These are phyloP conservation scores for Brachionus koreanus DNA, from an alignment of 1,140 invertebrate genomes.

Conservation along the genomic window DNA sequence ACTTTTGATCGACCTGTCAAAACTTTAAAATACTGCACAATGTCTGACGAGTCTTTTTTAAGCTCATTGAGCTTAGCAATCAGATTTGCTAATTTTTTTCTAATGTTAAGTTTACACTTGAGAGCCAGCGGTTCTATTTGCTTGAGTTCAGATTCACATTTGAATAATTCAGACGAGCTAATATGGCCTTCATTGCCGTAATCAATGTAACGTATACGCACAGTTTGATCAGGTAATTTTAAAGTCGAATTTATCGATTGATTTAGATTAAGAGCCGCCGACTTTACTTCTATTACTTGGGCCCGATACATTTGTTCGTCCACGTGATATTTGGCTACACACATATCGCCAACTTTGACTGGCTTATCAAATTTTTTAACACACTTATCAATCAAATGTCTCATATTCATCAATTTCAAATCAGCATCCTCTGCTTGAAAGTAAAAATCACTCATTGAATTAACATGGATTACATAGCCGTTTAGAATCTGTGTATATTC, in stretches of 20 bases:
- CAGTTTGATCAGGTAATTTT: not conserved
- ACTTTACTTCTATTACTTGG: not conserved
- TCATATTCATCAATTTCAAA: conserved; percentile 33
- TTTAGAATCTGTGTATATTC: not conserved
- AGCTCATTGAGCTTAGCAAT: not conserved
- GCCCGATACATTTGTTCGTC: conserved; percentile 23
- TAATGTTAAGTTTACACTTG: not conserved
- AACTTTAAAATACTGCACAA: conserved; percentile 18
- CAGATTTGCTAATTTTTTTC: not conserved
- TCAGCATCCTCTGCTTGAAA: conserved; percentile 29
- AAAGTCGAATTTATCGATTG: conserved; percentile 1
- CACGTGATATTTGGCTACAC: not conserved
- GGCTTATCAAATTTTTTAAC: not conserved
- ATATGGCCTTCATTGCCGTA: conserved; percentile 25
- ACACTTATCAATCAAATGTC: conserved; percentile 17
- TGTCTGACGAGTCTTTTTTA: not conserved
- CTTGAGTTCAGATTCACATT: not conserved
- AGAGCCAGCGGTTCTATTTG: not conserved
- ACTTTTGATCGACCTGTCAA: conserved; percentile 12
- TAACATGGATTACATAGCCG: conserved; percentile 20
- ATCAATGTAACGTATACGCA: not conserved
- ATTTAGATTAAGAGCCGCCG: not conserved
- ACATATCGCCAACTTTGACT: not conserved
- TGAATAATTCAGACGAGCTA: not conserved
- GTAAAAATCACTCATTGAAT: conserved; percentile 38